Evolutionary conservation across 64 coral and sea anemone genomes (phyloP).

Genomic region (Montipora capricornis): DNA sequence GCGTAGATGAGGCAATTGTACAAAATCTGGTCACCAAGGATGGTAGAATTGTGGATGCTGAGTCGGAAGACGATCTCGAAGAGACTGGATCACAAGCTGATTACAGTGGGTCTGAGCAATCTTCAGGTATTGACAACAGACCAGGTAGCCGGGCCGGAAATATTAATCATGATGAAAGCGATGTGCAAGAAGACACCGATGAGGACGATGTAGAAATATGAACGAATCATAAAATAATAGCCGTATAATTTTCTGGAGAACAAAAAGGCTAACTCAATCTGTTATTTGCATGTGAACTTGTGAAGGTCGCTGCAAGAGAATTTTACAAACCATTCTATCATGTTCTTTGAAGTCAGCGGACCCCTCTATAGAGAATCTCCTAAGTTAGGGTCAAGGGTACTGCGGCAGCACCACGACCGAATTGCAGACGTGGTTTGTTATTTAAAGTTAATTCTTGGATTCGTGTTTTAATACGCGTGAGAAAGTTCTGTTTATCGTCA

Average conservation of each 20-base stretch:
- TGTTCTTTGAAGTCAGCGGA: not conserved
- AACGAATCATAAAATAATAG: not conserved
- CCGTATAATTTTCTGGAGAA: not conserved
- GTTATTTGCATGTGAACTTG: not conserved
- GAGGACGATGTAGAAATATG: slow-evolving; percentile 28
- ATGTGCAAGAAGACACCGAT: slow-evolving; percentile 38
- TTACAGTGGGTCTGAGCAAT: slow-evolving; percentile 4
- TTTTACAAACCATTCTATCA: not conserved
- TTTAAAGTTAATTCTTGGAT: too few relatives aligned
- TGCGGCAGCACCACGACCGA: too few relatives aligned
- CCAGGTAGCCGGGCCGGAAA: not conserved
- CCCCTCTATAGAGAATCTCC: too few relatives aligned
- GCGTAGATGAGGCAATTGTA: slow-evolving; percentile 88
- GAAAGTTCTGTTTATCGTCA: too few relatives aligned
- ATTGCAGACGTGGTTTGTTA: too few relatives aligned
- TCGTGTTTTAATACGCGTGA: too few relatives aligned
- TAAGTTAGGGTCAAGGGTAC: not conserved
- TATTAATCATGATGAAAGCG: not conserved
- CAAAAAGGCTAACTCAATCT: not conserved
- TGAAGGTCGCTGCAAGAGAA: not conserved
- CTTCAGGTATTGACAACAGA: slow-evolving; percentile 17
- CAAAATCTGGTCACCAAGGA: slow-evolving; percentile 91
- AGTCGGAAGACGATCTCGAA: slow-evolving; percentile 76
- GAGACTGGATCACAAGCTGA: slow-evolving; percentile 64
- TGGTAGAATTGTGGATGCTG: slow-evolving; percentile 87